These are phyloP conservation scores for Toxotes jaculatrix DNA, from an alignment of 2,113 vertebrate genomes.

Conservation along the genomic window DNA sequence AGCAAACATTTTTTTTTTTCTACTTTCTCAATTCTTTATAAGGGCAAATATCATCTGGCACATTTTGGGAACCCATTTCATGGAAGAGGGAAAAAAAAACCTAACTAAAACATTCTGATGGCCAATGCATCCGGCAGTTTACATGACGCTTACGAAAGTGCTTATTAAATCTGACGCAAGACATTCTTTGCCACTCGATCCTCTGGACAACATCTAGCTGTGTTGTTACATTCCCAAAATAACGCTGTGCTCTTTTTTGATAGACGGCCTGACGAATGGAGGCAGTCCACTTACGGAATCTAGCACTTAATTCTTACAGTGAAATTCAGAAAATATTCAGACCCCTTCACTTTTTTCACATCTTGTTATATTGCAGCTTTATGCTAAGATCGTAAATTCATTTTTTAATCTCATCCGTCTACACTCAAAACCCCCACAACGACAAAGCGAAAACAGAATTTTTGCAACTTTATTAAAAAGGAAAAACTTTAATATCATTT, in stretches of 20 bases:
- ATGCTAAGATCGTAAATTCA: no score
- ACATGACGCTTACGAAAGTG: conserved; percentile 81
- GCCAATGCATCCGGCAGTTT: conserved; percentile 75
- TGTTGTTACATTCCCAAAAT: conserved; percentile 78
- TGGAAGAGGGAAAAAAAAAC: conserved; percentile 61
- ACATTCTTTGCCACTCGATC: conserved; percentile 72
- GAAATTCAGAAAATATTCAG: no score
- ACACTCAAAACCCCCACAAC: no score
- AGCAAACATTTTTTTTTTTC: conserved; percentile 59
- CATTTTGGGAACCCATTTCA: conserved; percentile 78
- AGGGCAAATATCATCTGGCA: conserved; percentile 79
- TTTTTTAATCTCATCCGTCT: no score
- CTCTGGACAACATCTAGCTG: conserved; percentile 67
- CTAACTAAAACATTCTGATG: conserved; percentile 62
- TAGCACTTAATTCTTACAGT: conserved; percentile 58
- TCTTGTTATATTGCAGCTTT: no score
- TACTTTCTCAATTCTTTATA: conserved; percentile 68
- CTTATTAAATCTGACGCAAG: conserved; percentile 80
- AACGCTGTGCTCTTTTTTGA: conserved; percentile 73
- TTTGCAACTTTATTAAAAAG: no score
- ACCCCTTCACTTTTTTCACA: no score
- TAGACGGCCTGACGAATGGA: conserved; percentile 63
- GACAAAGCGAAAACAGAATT: no score
- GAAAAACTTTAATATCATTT: no score
- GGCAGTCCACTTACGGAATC: conserved; percentile 60